Percentiles rank a stretch among this genome's conserved stretches.
Conservation (phyloP, 2,113 vertebrate species). For the Himantopus leucocephalus region DNA sequence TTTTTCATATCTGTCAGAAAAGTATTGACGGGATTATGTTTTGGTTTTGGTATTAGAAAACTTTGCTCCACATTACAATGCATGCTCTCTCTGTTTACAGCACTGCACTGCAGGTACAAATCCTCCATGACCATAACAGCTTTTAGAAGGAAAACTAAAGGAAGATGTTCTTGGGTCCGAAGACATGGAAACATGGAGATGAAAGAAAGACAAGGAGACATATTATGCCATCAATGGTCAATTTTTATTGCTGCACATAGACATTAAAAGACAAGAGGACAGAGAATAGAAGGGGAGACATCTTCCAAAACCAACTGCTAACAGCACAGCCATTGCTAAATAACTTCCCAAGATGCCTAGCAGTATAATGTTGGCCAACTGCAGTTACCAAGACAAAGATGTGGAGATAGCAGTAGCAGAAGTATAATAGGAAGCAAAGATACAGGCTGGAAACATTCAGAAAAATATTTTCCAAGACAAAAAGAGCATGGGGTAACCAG, state of each 20-base stretch:
- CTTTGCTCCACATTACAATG: fast-evolving
- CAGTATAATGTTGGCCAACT: fast-evolving
- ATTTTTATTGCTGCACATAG: constrained; percentile 46
- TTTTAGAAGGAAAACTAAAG: not conserved
- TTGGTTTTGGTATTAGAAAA: not conserved
- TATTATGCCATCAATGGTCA: not conserved
- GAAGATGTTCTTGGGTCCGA: fast-evolving
- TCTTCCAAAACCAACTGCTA: not conserved
- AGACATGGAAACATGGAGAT: fast-evolving
- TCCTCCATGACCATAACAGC: not conserved
- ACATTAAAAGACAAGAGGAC: not conserved
- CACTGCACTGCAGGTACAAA: not conserved
- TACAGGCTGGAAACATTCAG: not conserved
- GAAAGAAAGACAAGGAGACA: not conserved
- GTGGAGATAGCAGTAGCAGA: not conserved
- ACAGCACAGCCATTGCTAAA: not conserved
- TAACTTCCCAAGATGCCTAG: not conserved
- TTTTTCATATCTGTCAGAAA: not conserved
- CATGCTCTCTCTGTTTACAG: not conserved
- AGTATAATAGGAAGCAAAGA: not conserved
- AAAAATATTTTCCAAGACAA: not conserved
- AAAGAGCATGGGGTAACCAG: fast-evolving
- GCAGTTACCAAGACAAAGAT: not conserved
- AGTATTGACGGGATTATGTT: fast-evolving
- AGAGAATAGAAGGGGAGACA: fast-evolving